A percentile compares a stretch with the other conserved stretches of the same genome.
These are phyloP conservation scores for Himantopus leucocephalus DNA, from an alignment of 2,113 vertebrate genomes.

Conservation along the genomic window DNA sequence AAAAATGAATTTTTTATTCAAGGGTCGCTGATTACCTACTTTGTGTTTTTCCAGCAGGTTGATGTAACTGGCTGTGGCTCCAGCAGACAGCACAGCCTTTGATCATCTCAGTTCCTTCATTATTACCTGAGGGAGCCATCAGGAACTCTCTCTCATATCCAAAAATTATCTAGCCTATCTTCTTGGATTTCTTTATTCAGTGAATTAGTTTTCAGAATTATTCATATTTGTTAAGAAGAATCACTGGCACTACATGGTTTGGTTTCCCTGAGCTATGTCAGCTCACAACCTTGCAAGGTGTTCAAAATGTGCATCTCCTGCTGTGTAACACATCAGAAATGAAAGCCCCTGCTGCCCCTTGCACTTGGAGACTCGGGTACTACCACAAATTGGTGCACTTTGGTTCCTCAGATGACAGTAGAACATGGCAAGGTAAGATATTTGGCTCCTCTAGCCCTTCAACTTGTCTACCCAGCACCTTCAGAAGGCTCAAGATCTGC, in stretches of 20 bases:
- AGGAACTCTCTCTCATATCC: slow-evolving; percentile 43
- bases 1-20: background rate
- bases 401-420: background rate
- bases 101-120: slow-evolving; percentile 50
- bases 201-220: slow-evolving; percentile 55
- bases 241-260: background rate
- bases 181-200: slow-evolving; percentile 44
- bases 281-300: background rate
- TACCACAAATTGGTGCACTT: background rate
- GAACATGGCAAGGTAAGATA: background rate
- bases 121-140: slow-evolving; percentile 57
- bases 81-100: slow-evolving; percentile 61
- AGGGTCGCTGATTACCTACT: slow-evolving; percentile 25
- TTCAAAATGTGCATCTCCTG: background rate
- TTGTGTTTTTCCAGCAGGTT: slow-evolving; percentile 36
- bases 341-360: background rate
- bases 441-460: background rate
- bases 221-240: slow-evolving; percentile 32
- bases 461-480: background rate
- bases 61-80: slow-evolving; percentile 28
- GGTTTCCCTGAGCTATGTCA: slow-evolving; percentile 22
- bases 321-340: background rate
- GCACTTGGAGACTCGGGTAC: background rate
- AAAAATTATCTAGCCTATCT: slow-evolving; percentile 48
- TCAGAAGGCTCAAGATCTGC: background rate